Base-by-base conservation (phyloP, 2,888 invertebrate species). In the Lepidochrysops patricia region DNA sequence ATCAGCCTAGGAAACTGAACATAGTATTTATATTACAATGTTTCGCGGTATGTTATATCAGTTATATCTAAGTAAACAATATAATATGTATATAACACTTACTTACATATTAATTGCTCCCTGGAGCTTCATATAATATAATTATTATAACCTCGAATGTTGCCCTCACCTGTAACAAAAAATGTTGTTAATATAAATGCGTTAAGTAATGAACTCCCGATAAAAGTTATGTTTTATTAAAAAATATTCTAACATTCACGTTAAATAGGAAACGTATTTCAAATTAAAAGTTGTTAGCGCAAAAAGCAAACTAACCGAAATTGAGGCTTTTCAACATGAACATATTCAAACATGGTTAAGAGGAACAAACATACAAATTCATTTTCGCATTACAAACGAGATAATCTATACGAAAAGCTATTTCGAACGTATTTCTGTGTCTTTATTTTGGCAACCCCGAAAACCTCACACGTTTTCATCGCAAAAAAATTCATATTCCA, bases 401-500 rank as follows among this genome's bases (percentile, higher is more conserved):
- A 43, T 19, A 43, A 43, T 43, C 43, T 19, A 43, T 15, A 43
- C 19, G 43, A 43, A 43, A 43, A 43, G 19, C 43, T 43, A 2
- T 43, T 43, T 43, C 43, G 43, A 43, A 43, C 43, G 43, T 43
- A 43, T 43, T 23, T 43, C 26, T 7, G 27, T 27, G 52, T 52
- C 52, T 26, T 26, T 29, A 52, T 32, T 32, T 54, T 54, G 19
- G 19, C 12, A 32, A 32, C 54, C 29, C 27, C 19, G 19, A 54
- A 54, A 54, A 29, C 54, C 32, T 32, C 19, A 54, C 54, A 54
- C 15, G 23, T 54, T 50, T 54, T 29, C 19, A 32, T 19, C 29
- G 32, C 27, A 15, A 29, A 29, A 27, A 52, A 54, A 19, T 54
- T 54, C 32, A 54, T 54, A 54, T 54, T 54, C 54, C 15, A 54